phyloP scores from a whole-genome alignment of 2,113 vertebrate species.

The Prunella fulvescens region DNA sequence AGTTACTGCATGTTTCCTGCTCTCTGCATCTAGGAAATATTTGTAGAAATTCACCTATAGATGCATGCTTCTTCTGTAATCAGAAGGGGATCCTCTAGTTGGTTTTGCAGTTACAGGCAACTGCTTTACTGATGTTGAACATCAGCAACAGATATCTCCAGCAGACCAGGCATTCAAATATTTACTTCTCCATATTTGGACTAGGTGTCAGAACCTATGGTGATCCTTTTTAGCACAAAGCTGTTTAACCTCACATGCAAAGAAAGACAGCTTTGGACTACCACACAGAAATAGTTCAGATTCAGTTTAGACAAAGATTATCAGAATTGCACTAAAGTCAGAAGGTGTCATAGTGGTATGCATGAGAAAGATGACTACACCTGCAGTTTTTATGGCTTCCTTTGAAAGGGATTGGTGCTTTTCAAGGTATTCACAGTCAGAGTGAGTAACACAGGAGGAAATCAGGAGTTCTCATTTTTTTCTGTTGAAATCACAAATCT shows the following conservation, averaged over 20 bases:
- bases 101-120: neutral
- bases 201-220: neutral
- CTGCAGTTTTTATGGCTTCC: neutral
- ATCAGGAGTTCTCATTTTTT: neutral
- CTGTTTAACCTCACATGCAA: neutral
- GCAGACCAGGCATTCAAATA: neutral
- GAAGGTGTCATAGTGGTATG: neutral
- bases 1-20: neutral
- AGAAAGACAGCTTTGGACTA: neutral
- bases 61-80: neutral
- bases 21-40: neutral
- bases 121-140: neutral
- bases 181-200: neutral
- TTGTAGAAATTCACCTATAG: neutral
- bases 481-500: neutral
- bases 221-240: neutral
- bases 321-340: neutral
- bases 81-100: neutral
- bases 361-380: neutral
- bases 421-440: neutral
- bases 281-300: neutral
- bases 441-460: neutral
- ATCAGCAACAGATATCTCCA: neutral
- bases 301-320: neutral
- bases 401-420: neutral